A percentile compares a stretch with the other conserved stretches of the same genome.
Conservation (phyloP, 2,797 vertebrate genomes). For the Streptopelia turtur region DNA sequence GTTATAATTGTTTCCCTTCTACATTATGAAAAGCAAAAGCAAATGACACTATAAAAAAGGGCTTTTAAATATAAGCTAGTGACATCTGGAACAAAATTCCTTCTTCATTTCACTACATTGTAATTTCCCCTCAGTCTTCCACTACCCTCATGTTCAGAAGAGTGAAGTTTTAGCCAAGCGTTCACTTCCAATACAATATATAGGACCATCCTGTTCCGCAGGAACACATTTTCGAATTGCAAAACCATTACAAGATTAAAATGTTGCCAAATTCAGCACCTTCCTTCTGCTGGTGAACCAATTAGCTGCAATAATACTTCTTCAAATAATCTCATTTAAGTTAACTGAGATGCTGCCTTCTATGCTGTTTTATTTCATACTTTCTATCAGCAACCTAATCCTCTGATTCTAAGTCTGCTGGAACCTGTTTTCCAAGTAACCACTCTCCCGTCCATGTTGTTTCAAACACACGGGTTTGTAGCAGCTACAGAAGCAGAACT, state of each 20-base stretch:
- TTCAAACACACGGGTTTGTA: background rate
- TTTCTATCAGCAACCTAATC: background rate
- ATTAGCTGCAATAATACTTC: background rate
- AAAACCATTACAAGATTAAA: background rate
- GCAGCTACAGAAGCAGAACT: background rate
- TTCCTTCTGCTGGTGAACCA: background rate
- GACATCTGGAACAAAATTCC: background rate
- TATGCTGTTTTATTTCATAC: background rate
- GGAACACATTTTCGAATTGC: background rate
- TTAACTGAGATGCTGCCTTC: background rate
- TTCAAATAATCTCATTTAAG: background rate
- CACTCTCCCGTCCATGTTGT: background rate
- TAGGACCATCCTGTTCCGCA: background rate
- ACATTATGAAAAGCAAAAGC: background rate
- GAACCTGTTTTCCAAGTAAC: background rate
- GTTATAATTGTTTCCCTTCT: background rate
- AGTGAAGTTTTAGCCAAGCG: background rate
- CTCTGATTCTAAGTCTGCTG: background rate
- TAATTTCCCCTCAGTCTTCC: background rate
- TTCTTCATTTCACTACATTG: background rate
- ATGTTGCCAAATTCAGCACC: background rate
- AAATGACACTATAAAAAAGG: background rate
- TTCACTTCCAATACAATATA: background rate
- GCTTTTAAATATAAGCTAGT: background rate
- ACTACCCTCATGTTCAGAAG: background rate